phyloP scores from a whole-genome alignment of 2,888 invertebrate species.

The Lysandra bellargus region DNA sequence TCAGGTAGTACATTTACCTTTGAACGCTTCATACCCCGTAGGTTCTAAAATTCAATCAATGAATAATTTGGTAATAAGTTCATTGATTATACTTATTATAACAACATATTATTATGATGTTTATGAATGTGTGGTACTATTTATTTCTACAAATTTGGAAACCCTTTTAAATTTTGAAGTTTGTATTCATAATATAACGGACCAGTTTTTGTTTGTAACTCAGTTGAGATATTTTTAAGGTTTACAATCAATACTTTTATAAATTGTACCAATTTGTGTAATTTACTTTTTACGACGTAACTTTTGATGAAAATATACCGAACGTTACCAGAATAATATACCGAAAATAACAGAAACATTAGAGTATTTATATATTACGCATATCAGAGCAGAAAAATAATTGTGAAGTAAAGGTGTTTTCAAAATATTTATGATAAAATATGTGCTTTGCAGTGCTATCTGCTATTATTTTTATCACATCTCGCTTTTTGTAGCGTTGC shows the following conservation, averaged over 20 bases:
- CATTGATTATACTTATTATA: neutral
- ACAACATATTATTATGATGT: neutral
- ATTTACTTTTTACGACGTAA: neutral
- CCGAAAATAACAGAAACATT: neutral
- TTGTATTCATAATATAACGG: slow-evolving; percentile 31
- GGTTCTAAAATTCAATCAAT: neutral
- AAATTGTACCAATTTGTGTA: neutral
- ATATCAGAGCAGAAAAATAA: neutral
- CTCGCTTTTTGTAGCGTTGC: neutral
- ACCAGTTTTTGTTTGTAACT: slow-evolving; percentile 22
- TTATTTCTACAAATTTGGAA: slow-evolving; percentile 33
- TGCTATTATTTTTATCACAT: neutral
- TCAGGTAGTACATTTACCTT: neutral
- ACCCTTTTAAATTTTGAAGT: slow-evolving; percentile 34
- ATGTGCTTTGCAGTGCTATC: neutral
- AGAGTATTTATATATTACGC: neutral
- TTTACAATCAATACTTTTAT: neutral
- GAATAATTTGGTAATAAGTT: neutral
- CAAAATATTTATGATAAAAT: too few species aligned
- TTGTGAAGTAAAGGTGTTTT: neutral
- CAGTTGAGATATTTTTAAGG: slow-evolving; percentile 15
- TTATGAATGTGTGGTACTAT: neutral
- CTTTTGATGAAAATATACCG: slow-evolving; percentile 2
- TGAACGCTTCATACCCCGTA: neutral
- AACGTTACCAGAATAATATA: neutral